These are phyloP conservation scores for Brassicogethes aeneus DNA, from an alignment of 2,888 invertebrate species.

Conservation along the genomic window DNA sequence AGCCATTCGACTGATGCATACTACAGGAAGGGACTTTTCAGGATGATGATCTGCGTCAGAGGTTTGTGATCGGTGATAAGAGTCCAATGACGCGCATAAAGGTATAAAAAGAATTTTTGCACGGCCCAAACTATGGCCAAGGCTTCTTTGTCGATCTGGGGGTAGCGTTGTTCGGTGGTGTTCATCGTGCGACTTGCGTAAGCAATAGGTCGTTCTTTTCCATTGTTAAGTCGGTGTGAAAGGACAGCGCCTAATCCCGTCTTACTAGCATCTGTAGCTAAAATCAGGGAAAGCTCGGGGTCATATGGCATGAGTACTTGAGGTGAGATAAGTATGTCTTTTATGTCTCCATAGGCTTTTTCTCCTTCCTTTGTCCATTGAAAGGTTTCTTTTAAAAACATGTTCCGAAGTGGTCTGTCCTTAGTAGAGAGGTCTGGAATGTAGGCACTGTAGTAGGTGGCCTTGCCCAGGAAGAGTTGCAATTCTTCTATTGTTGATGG, in stretches of 20 bases:
- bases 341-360: conserved; percentile 9
- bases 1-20: conserved; percentile 17
- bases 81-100: conserved; percentile 14
- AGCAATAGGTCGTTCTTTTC: conserved; percentile 10
- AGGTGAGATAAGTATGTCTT: conserved; percentile 11
- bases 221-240: conserved; percentile 10
- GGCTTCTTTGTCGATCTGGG: conserved; percentile 16
- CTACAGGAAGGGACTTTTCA: conserved; percentile 12
- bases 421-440: conserved; percentile 13
- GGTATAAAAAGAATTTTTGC: conserved; percentile 12
- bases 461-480: conserved; percentile 2
- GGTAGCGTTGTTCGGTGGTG: conserved; percentile 10
- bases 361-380: conserved; percentile 10
- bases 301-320: conserved; percentile 15
- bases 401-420: conserved; percentile 10
- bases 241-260: conserved; percentile 13
- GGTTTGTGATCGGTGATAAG: conserved; percentile 16
- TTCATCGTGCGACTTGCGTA: conserved; percentile 14
- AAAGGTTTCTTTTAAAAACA: conserved; percentile 7
- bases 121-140: conserved; percentile 12
- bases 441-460: conserved; percentile 8
- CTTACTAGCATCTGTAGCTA: conserved; percentile 15
- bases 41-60: conserved; percentile 16
- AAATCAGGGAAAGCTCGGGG: conserved; percentile 7
- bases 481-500: conserved; percentile 3